These are phyloP conservation scores for Tetrax tetrax DNA, from an alignment of 2,113 vertebrate species.

Conservation along the genomic window DNA sequence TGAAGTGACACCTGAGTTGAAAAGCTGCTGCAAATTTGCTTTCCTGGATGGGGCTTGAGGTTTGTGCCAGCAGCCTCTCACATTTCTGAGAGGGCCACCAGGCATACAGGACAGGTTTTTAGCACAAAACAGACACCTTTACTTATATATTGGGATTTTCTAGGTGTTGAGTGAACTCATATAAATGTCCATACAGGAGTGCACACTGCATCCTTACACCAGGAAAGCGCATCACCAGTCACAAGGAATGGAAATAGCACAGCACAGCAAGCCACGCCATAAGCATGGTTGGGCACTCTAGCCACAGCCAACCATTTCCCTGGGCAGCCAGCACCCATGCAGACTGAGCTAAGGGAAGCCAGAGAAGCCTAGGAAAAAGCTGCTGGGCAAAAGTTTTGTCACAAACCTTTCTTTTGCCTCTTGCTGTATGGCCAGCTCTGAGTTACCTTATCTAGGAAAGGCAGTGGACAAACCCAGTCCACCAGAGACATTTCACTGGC, in stretches of 20 bases:
- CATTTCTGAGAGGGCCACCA: background rate
- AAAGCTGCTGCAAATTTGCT: background rate
- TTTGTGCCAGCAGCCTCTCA: background rate
- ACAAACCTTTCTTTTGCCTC: background rate
- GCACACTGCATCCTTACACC: background rate
- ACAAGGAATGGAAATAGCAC: background rate
- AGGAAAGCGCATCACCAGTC: background rate
- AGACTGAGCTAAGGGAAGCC: background rate
- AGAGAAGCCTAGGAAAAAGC: background rate
- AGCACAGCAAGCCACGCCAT: background rate
- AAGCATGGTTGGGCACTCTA: background rate
- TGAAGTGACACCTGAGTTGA: background rate
- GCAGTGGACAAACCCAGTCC: background rate
- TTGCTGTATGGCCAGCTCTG: background rate
- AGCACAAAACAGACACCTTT: background rate
- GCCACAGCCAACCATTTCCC: background rate
- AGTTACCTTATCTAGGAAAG: background rate
- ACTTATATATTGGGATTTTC: background rate
- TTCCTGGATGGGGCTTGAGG: background rate
- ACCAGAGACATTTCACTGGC: background rate
- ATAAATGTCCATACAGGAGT: background rate
- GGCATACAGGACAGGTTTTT: background rate
- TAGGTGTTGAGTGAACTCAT: background rate
- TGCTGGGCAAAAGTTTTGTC: background rate
- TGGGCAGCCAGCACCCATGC: background rate